Evolutionary conservation across 2,888 invertebrate genomes (phyloP).

Genomic region (Smittia sp.): DNA sequence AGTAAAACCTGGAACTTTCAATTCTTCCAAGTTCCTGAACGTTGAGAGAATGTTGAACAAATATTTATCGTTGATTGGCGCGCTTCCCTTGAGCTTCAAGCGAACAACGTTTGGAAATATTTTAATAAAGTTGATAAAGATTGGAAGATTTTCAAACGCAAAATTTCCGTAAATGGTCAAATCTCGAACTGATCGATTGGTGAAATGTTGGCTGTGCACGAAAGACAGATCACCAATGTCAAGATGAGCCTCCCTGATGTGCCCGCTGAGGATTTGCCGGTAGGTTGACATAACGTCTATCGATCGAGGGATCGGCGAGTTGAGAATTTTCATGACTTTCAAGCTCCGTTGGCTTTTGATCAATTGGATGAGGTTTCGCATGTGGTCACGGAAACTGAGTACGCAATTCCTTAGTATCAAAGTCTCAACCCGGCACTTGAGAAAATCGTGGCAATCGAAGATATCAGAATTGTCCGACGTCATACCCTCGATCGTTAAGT

Average conservation of each 20-base stretch:
- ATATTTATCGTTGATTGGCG: constrained; percentile 27
- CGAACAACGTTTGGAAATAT: constrained; percentile 24
- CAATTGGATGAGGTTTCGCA: background rate
- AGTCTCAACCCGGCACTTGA: background rate
- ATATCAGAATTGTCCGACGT: constrained; percentile 17
- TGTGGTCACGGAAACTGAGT: background rate
- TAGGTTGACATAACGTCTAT: background rate
- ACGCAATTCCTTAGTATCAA: background rate
- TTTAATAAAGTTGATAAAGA: constrained; percentile 31
- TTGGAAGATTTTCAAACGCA: constrained; percentile 34
- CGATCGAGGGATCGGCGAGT: constrained; percentile 14
- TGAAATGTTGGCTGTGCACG: constrained; percentile 23
- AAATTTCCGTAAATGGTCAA: constrained; percentile 24
- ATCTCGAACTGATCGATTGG: background rate
- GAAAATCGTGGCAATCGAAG: constrained; percentile 2
- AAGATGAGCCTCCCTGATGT: background rate
- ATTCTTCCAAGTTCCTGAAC: constrained; percentile 7
- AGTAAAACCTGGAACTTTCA: constrained; percentile 15
- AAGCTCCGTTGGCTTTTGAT: constrained; percentile 21
- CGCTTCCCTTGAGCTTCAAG: background rate
- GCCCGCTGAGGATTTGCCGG: constrained; percentile 15
- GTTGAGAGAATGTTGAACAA: constrained; percentile 23
- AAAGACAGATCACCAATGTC: constrained; percentile 8
- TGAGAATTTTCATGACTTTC: constrained; percentile 12
- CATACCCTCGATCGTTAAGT: background rate